These are phyloP conservation scores for Lycopodina hypogea DNA, from an alignment of 37 sponge, comb jelly and placozoan species.

Conservation along the genomic window DNA sequence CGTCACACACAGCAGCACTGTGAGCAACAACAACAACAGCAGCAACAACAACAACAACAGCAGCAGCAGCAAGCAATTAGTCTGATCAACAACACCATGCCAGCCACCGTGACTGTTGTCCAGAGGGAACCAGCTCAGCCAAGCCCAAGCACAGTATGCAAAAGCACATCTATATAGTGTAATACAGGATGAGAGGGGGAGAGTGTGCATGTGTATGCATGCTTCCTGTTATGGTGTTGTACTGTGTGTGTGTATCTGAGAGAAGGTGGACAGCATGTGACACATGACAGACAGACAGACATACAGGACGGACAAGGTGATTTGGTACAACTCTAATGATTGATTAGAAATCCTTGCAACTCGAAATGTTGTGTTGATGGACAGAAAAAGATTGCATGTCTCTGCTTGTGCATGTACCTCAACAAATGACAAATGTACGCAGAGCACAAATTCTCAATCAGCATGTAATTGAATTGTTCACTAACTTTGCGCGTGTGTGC, in stretches of 20 bases:
- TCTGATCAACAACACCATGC: background rate
- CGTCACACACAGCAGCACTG: background rate
- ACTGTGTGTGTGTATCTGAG: too few species aligned
- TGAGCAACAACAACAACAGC: slow-evolving; percentile 3
- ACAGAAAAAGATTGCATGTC: slow-evolving; percentile 1
- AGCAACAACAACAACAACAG: slow-evolving; percentile 1
- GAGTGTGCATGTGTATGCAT: too few species aligned
- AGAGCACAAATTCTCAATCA: slow-evolving; percentile 2
- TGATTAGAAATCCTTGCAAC: too few species aligned
- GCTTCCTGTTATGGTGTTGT: too few species aligned
- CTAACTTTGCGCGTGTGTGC: background rate
- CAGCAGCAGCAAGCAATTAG: background rate
- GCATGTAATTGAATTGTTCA: background rate
- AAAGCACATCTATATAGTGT: too few species aligned
- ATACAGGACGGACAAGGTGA: too few species aligned
- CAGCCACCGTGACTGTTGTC: background rate
- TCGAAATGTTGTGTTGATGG: too few species aligned
- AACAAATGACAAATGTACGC: background rate
- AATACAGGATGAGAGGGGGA: too few species aligned
- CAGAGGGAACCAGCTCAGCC: background rate
- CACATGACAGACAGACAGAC: too few species aligned
- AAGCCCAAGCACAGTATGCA: background rate
- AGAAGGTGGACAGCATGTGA: too few species aligned
- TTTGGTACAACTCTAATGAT: too few species aligned
- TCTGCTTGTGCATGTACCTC: background rate